A percentile compares a stretch with the other conserved stretches of the same genome.
Evolutionary conservation across 2,888 invertebrate species (phyloP).

Genomic region (Pammene fasciana): DNA sequence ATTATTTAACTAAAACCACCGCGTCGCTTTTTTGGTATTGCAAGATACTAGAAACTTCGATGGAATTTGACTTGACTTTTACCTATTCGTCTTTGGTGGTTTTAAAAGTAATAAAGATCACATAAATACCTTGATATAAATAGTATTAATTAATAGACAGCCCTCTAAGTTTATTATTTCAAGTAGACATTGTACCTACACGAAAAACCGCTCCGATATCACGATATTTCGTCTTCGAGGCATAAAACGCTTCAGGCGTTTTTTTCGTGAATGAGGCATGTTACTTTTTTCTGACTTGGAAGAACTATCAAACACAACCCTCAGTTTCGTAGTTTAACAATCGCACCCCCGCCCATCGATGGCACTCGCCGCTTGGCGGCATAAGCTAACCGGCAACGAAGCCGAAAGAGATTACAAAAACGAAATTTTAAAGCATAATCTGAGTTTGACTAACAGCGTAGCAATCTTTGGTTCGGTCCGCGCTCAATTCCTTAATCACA

Average conservation of each 20-base stretch:
- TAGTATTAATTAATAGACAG: neutral
- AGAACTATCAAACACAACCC: neutral
- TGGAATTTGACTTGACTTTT: neutral
- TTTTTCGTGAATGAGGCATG: no score
- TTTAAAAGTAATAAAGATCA: neutral
- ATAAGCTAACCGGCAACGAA: slow-evolving; percentile 46
- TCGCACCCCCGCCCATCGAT: slow-evolving; percentile 55
- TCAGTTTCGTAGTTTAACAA: neutral
- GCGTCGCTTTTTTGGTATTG: neutral
- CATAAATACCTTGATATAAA: no score
- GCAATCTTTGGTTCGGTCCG: slow-evolving; percentile 71
- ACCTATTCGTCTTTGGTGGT: neutral
- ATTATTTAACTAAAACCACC: neutral
- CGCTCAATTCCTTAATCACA: slow-evolving; percentile 43
- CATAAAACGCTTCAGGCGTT: no score
- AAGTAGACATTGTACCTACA: no score
- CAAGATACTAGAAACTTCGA: neutral
- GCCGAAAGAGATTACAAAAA: slow-evolving; percentile 56
- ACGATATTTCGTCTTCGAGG: no score
- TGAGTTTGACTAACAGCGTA: slow-evolving; percentile 73
- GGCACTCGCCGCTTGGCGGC: slow-evolving; percentile 76
- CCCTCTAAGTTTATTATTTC: neutral
- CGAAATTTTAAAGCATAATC: slow-evolving; percentile 66
- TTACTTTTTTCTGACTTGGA: no score
- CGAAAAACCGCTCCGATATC: no score